Base-by-base conservation (phyloP, 2,113 vertebrate genomes). In the Phalacrocorax carbo region DNA sequence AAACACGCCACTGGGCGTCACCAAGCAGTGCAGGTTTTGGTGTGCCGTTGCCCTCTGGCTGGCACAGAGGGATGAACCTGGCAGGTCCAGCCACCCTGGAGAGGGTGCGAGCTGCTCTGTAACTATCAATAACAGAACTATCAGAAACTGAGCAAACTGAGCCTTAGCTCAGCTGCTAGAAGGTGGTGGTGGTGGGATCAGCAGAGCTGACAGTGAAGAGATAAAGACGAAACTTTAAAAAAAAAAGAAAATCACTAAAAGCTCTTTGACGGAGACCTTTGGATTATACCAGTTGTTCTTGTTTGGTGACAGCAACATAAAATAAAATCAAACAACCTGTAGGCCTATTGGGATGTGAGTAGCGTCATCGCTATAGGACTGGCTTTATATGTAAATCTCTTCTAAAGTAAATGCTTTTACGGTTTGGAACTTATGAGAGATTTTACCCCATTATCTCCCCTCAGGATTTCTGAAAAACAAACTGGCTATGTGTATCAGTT, bases 1-100 rank as follows among this genome's bases (percentile, higher is more conserved):
- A 32, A 88, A 36, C 11, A 3, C 1, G 3, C 15, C 0, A 3
- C 10, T 44, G 52, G 25, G 7, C n/a, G 3, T 11, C 16, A 5
- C 6, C 2, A 5, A 26, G 48, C 0, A 0, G 14, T 12, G 42
- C 32, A 25, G 82, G 51, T 71, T 79, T 82, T 2, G 8, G 8
- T 70, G 62, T 77, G 70, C n/a, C n/a, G 4, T 71, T 94, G 95
- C 70, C 87, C 70, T 95, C 91, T 87, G n/a, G n/a, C 73, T 3
- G 11, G 93, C 62, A 61, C 42, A 20, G 58, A 20, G 18, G 18
- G 13, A 52, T 2, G 22, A 72, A 32, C 21, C 40, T 46, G 49
- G 29, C 23, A 5, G 22, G 15, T 48, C 61, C 26, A 34, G 30
- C 48, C 29, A 34, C 21, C 44, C 64, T 8, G 10, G 40, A 32